Evolutionary conservation across 2,797 vertebrate genomes (phyloP).

Genomic region (Monodelphis domestica): DNA sequence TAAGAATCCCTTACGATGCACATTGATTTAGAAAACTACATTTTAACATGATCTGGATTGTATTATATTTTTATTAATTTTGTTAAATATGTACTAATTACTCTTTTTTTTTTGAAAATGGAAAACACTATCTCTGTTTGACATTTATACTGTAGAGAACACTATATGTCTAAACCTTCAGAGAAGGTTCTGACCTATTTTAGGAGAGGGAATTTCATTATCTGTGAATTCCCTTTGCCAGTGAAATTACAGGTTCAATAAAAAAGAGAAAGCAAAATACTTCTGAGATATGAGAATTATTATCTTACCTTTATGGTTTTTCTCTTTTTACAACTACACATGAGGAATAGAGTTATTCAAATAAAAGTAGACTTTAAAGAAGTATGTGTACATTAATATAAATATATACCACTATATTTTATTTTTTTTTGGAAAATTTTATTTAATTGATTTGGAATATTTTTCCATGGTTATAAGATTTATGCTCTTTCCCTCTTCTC

Average conservation of each 20-base stretch:
- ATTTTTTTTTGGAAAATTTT: too few species aligned
- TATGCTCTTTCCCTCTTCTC: too few species aligned
- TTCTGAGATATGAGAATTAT: not conserved
- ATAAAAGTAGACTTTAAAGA: not conserved
- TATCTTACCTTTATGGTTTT: not conserved
- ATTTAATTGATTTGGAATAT: too few species aligned
- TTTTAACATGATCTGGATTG: not conserved
- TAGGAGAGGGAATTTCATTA: not conserved
- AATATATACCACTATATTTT: not conserved
- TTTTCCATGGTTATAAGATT: too few species aligned
- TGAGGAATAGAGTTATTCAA: not conserved
- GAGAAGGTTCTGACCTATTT: not conserved
- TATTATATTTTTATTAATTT: not conserved
- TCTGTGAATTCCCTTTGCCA: not conserved
- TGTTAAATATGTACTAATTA: not conserved
- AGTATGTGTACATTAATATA: too few species aligned
- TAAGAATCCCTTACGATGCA: not conserved
- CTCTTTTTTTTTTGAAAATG: not conserved
- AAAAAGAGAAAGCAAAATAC: not conserved
- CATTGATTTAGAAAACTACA: not conserved
- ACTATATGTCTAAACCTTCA: not conserved
- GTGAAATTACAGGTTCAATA: not conserved
- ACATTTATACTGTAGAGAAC: too few species aligned
- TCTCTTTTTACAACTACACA: not conserved
- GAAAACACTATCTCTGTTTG: not conserved